Evolutionary conservation across 2,888 invertebrate species (phyloP).

Genomic region (Coremacera marginata): DNA sequence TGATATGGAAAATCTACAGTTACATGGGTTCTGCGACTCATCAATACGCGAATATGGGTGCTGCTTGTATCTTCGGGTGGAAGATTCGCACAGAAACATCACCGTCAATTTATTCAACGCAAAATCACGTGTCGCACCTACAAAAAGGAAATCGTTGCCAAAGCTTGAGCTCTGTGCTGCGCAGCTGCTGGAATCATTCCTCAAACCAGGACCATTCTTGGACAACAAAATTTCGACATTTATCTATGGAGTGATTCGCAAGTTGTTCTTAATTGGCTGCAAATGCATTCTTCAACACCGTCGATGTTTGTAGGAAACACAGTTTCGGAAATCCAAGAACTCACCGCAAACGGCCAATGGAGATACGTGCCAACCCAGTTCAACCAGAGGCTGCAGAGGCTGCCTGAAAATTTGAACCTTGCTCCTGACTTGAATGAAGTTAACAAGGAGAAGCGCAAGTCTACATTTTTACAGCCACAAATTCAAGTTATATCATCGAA

Average conservation of each 20-base stretch:
- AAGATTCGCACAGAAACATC: background rate
- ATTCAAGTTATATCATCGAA: too few species aligned
- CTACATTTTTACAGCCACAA: background rate
- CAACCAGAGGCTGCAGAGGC: slow-evolving; percentile 28
- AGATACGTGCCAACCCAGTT: slow-evolving; percentile 5
- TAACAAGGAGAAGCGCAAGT: slow-evolving; percentile 9
- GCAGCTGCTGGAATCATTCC: slow-evolving; percentile 9
- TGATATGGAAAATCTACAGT: background rate
- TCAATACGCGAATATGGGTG: slow-evolving; percentile 40
- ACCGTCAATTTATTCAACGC: too few species aligned
- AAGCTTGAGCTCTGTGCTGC: slow-evolving; percentile 28
- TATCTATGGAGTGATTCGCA: slow-evolving; percentile 45
- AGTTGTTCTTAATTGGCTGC: slow-evolving; percentile 45
- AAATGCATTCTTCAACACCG: slow-evolving; percentile 39
- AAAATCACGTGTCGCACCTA: slow-evolving; percentile 1
- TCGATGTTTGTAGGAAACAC: slow-evolving; percentile 40
- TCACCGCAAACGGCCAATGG: slow-evolving; percentile 8
- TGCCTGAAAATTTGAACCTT: background rate
- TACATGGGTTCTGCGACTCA: slow-evolving; percentile 41
- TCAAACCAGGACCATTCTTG: background rate
- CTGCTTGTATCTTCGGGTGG: background rate
- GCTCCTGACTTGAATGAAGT: background rate
- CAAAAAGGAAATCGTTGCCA: slow-evolving; percentile 11
- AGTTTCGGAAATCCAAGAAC: slow-evolving; percentile 31
- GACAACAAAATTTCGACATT: background rate